A percentile compares a stretch with the other conserved stretches of the same genome.
Evolutionary conservation across 2,888 invertebrate species (phyloP).

Genomic region (Melangyna quadrimaculata): DNA sequence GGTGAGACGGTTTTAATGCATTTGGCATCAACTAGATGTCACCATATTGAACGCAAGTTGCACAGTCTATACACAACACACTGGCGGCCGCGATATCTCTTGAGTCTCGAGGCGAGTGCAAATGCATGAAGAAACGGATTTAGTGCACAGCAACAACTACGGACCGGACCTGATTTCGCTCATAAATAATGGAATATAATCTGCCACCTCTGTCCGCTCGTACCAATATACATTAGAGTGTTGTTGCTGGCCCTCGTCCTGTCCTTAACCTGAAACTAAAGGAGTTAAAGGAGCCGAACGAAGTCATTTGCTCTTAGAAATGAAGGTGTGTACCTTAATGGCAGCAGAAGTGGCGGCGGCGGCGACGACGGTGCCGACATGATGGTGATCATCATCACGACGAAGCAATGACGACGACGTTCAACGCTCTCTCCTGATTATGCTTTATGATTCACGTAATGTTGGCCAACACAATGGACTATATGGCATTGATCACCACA

Average conservation of each 20-base stretch:
- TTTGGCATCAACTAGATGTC: constrained; percentile 70
- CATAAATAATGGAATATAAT: constrained; percentile 72
- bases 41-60: constrained; percentile 55
- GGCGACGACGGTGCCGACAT: constrained; percentile 7
- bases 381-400: constrained; percentile 22
- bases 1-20: constrained; percentile 68
- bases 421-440: constrained; percentile 58
- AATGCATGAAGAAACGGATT: constrained; percentile 44
- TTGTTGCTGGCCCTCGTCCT: constrained; percentile 1
- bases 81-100: constrained; percentile 26
- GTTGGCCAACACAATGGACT: constrained; percentile 67
- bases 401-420: constrained; percentile 51
- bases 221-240: not conserved
- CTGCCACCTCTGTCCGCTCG: constrained; percentile 48
- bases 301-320: constrained; percentile 58
- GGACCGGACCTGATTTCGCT: constrained; percentile 57
- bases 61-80: constrained; percentile 2
- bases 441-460: constrained; percentile 70
- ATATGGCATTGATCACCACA: constrained; percentile 68
- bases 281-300: constrained; percentile 30
- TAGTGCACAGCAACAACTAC: constrained; percentile 17
- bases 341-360: constrained; percentile 6
- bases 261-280: constrained; percentile 25
- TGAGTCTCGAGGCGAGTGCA: constrained; percentile 38
- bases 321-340: constrained; percentile 68